A percentile compares a stretch with the other conserved stretches of the same genome.
Conservation (phyloP, 2,797 vertebrate species). For the Centropyge bicolor region DNA sequence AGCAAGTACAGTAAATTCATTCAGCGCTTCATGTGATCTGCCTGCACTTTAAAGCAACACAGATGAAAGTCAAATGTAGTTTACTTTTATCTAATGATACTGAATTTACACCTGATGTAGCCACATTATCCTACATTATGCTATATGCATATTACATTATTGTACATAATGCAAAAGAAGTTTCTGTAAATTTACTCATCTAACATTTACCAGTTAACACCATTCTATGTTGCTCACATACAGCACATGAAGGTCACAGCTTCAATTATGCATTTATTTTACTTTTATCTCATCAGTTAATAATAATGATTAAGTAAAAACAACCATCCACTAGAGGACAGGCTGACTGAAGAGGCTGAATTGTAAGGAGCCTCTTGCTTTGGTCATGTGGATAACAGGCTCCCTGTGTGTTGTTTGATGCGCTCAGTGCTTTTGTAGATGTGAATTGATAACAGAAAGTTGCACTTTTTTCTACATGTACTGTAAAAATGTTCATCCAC, state of each 20-base stretch:
- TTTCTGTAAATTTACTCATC: background rate
- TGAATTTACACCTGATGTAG: background rate
- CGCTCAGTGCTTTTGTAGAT: background rate
- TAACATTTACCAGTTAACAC: background rate
- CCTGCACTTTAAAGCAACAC: background rate
- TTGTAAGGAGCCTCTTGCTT: background rate
- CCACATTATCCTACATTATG: background rate
- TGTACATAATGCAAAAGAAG: background rate
- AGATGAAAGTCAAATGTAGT: background rate
- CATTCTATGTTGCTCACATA: background rate
- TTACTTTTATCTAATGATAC: background rate
- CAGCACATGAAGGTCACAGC: background rate
- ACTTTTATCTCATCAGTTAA: conserved; percentile 3
- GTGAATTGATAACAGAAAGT: background rate
- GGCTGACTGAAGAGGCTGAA: background rate
- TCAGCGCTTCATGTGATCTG: background rate
- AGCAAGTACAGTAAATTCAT: background rate
- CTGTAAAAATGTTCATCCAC: conserved; percentile 4
- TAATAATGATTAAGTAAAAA: background rate
- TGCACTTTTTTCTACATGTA: background rate
- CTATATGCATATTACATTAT: background rate
- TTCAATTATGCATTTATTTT: background rate
- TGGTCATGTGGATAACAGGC: background rate
- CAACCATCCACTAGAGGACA: background rate
- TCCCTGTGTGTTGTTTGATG: background rate